A percentile compares a stretch with the other conserved stretches of the same genome.
phyloP scores from a whole-genome alignment of 2,113 vertebrate species.

The Platycercus adscitus region DNA sequence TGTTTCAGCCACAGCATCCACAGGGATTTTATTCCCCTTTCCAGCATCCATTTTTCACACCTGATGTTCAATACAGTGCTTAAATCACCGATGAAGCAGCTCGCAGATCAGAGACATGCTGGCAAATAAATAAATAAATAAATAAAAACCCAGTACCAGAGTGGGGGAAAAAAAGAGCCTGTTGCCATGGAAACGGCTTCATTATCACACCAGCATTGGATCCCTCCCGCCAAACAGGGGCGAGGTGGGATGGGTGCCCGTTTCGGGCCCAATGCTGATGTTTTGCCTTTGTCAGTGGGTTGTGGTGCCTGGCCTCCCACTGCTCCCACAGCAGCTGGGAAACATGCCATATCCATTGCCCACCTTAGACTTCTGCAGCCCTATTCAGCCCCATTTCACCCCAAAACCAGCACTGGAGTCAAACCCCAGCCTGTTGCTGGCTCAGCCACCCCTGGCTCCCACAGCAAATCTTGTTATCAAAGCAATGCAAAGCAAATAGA shows the following conservation, averaged over 20 bases:
- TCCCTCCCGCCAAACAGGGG: background rate
- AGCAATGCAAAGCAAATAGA: fast-evolving
- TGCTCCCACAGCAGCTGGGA: too few relatives aligned
- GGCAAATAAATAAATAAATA: background rate
- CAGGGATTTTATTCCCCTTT: background rate
- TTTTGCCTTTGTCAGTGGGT: fast-evolving
- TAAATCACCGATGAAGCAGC: background rate
- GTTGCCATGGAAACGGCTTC: constrained; percentile 65
- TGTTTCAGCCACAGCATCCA: background rate
- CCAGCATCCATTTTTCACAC: background rate
- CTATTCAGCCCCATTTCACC: background rate
- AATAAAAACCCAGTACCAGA: fast-evolving
- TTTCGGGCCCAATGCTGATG: fast-evolving
- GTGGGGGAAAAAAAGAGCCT: background rate
- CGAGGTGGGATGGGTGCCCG: background rate
- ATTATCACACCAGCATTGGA: background rate
- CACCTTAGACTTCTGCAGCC: background rate
- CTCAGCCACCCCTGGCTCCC: background rate
- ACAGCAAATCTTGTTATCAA: background rate
- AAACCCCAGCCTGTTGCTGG: background rate
- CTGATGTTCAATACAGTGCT: fast-evolving
- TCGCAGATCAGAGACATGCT: background rate
- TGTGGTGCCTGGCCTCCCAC: background rate
- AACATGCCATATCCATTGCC: too few relatives aligned
- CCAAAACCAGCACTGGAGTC: background rate